phyloP scores from a whole-genome alignment of 2,797 vertebrate genomes.

The Coreius guichenoti region DNA sequence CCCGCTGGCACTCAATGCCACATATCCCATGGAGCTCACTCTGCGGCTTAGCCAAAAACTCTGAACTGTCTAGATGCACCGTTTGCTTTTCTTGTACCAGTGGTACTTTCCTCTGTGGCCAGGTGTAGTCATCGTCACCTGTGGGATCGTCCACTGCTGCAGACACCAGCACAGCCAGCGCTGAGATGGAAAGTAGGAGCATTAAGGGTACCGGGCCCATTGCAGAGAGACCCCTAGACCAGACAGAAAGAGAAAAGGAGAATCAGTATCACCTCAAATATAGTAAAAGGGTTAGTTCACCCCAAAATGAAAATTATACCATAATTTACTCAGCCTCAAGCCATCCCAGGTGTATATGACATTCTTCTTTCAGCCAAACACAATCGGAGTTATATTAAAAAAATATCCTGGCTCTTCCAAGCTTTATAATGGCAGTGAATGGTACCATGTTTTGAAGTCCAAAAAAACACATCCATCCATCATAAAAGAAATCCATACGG shows the following conservation, averaged over 20 bases:
- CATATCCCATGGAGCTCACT: slow-evolving; percentile 81
- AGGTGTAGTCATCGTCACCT: slow-evolving; percentile 83
- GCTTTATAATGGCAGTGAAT: too few species aligned
- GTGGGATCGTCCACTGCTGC: slow-evolving; percentile 71
- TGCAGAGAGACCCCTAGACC: slow-evolving; percentile 76
- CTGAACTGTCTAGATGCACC: slow-evolving; percentile 82
- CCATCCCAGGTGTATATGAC: too few species aligned
- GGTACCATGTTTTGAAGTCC: too few species aligned
- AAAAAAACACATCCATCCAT: too few species aligned
- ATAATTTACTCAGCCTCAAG: too few species aligned
- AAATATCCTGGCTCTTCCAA: too few species aligned
- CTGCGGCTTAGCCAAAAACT: slow-evolving; percentile 84
- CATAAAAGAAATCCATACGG: too few species aligned
- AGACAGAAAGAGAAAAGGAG: slow-evolving; percentile 57
- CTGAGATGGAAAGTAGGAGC: slow-evolving; percentile 78
- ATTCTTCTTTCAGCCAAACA: too few species aligned
- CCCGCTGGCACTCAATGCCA: slow-evolving; percentile 91
- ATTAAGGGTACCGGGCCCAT: slow-evolving; percentile 85
- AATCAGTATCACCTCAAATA: background rate
- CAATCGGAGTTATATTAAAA: too few species aligned
- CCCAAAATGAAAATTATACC: too few species aligned
- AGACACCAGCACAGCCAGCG: slow-evolving; percentile 73
- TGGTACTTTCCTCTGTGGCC: slow-evolving; percentile 89
- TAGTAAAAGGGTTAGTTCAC: too few species aligned
- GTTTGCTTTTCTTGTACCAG: slow-evolving; percentile 85